Conservation (phyloP, 2,888 invertebrate species). For the Eutolmus rufibarbis region DNA sequence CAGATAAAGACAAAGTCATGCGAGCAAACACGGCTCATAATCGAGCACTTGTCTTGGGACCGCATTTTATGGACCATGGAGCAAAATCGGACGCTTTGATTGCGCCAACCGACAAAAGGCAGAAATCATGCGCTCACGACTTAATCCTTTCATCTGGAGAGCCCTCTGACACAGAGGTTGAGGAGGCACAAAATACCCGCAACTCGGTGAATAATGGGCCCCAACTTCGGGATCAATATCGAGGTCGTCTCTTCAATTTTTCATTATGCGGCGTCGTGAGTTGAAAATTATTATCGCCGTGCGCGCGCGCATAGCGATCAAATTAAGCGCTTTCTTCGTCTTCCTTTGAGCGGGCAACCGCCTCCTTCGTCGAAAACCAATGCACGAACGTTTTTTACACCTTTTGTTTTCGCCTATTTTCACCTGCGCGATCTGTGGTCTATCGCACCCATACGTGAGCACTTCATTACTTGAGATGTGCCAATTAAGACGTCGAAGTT, state of each 20-base stretch:
- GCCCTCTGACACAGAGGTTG: not conserved
- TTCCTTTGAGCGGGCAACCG: not conserved
- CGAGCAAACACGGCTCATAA: not conserved
- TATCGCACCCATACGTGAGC: not conserved
- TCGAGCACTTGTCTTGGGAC: not conserved
- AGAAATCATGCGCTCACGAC: not conserved
- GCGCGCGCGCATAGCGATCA: conserved; percentile 4
- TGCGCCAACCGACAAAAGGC: not conserved
- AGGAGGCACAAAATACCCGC: not conserved
- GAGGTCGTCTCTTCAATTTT: conserved; percentile 2
- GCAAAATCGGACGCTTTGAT: not conserved
- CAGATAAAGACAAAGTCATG: not conserved
- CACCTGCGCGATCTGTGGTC: not conserved
- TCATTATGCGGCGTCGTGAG: not conserved
- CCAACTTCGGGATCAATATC: not conserved
- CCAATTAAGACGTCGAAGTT: not conserved
- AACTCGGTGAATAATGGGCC: not conserved
- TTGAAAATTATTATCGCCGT: not conserved
- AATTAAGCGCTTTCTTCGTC: conserved; percentile 6
- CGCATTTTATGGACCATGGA: not conserved
- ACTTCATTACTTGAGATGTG: not conserved
- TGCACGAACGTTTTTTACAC: not conserved
- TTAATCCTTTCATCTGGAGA: not conserved
- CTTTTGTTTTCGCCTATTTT: not conserved
- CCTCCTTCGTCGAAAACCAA: conserved; percentile 3